Base-by-base conservation (phyloP, 2,888 invertebrate species). In the Dicyrtomina minuta region DNA sequence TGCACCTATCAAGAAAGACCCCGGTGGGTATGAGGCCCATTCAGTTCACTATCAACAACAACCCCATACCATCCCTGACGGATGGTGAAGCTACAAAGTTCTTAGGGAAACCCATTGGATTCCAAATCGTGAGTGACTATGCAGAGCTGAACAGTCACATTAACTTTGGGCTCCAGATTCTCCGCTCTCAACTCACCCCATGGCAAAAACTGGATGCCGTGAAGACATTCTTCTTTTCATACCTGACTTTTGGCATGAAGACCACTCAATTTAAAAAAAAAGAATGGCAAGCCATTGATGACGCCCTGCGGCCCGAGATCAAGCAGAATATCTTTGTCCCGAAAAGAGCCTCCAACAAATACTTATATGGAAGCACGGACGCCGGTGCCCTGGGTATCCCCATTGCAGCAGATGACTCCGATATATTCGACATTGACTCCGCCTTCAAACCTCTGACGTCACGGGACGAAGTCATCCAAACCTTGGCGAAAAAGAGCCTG, bases 91-190 rank as follows among this genome's bases (percentile, higher is more conserved):
- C 78, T 1, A 79, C 79, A 69, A 66, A 76, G n/a, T 79, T 80
- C 69, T 79, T 82, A 10, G 81, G 80, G 3, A 77, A 80, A 12
- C 80, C 80, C 1, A 79, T 79, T 1, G 80, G 80, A 0, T 79
- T 75, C 71, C 71, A 72, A 8, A 74, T 78, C 17, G 66, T 66
- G 13, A 77, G 77, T 15, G 68, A 75, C 1, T 75, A 78, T 1
- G 60, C 56, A 2, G 67, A 24, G 1, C 26, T 72, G 0, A n/a
- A 64, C 17, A 39, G 26, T 1, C 59, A 51, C 41, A 66, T 72
- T 5, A 43, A 66, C n/a, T 44, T 27, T 12, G 70, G 68, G 12
- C 13, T 39, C 4, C 67, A 61, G 17, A 72, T 76, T 13, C 20
- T 71, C 0, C 17, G 46, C 1, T 74, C 72, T 5, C 27, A 59